These are phyloP conservation scores for Campoletis raptor DNA, from an alignment of 2,888 invertebrate genomes.

Conservation along the genomic window DNA sequence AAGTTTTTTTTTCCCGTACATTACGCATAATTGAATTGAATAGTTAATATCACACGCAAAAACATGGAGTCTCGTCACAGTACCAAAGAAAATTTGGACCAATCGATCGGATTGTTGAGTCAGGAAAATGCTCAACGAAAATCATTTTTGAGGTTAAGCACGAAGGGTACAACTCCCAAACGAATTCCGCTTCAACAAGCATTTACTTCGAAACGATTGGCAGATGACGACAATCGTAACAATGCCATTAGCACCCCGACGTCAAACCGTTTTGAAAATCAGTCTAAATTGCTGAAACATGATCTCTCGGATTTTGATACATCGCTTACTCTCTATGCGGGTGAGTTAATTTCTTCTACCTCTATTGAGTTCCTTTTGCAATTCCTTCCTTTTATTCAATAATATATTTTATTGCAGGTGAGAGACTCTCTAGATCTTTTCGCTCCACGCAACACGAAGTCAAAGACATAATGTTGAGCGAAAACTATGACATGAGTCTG, in stretches of 20 bases:
- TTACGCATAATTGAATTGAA: slow-evolving; percentile 2
- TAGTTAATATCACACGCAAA: background rate
- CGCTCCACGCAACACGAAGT: slow-evolving; percentile 74
- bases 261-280: slow-evolving; percentile 61
- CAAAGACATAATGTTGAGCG: slow-evolving; percentile 75
- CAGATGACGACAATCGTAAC: slow-evolving; percentile 61
- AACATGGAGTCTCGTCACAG: slow-evolving; percentile 55
- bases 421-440: slow-evolving; percentile 52
- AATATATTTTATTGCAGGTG: slow-evolving; percentile 40
- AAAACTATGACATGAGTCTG: slow-evolving; percentile 77
- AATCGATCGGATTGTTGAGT: slow-evolving; percentile 72
- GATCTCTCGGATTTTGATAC: slow-evolving; percentile 71
- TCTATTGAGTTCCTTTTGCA: background rate
- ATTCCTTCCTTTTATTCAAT: background rate
- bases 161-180: slow-evolving; percentile 72
- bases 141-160: slow-evolving; percentile 77
- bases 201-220: slow-evolving; percentile 51
- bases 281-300: slow-evolving; percentile 62
- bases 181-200: slow-evolving; percentile 74
- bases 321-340: slow-evolving; percentile 73
- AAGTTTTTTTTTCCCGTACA: slow-evolving; percentile 20
- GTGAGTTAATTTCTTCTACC: slow-evolving; percentile 28
- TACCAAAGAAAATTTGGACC: slow-evolving; percentile 72
- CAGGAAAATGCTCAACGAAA: slow-evolving; percentile 73
- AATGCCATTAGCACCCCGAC: slow-evolving; percentile 62